These are phyloP conservation scores for Heliothis peltigera DNA, from an alignment of 2,888 invertebrate species.

Conservation along the genomic window DNA sequence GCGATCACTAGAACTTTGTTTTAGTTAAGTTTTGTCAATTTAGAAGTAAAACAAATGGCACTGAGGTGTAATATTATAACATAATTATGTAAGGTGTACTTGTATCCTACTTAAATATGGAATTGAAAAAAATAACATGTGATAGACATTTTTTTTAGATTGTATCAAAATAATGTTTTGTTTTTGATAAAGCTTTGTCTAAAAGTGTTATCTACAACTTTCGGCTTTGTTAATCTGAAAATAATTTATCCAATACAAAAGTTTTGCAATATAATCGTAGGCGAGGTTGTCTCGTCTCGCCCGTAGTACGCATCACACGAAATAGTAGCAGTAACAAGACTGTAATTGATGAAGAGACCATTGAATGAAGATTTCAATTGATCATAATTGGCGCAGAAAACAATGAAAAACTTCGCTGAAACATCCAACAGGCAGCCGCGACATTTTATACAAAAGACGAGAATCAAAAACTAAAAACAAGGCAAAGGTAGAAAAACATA, in stretches of 20 bases:
- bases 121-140: constrained; percentile 4
- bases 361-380: constrained; percentile 78
- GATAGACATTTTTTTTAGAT: background rate
- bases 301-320: constrained; percentile 52
- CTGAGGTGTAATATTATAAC: background rate
- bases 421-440: constrained; percentile 55
- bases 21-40: background rate
- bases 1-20: background rate
- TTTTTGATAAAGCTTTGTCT: constrained; percentile 34
- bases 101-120: too few species aligned
- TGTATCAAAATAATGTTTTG: constrained; percentile 41
- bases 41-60: background rate
- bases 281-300: constrained; percentile 5
- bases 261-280: constrained; percentile 18
- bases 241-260: constrained; percentile 12
- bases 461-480: constrained; percentile 57
- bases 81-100: too few species aligned
- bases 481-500: constrained; percentile 40
- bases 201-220: constrained; percentile 15
- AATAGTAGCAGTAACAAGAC: constrained; percentile 61
- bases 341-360: constrained; percentile 74
- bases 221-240: constrained; percentile 29
- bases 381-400: constrained; percentile 77
- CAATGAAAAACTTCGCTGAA: constrained; percentile 70
- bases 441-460: constrained; percentile 48